Evolutionary conservation across 2,113 vertebrate genomes (phyloP), one percentile per base, ranked within the genome.

Genomic region (Gambusia holbrooki): DNA sequence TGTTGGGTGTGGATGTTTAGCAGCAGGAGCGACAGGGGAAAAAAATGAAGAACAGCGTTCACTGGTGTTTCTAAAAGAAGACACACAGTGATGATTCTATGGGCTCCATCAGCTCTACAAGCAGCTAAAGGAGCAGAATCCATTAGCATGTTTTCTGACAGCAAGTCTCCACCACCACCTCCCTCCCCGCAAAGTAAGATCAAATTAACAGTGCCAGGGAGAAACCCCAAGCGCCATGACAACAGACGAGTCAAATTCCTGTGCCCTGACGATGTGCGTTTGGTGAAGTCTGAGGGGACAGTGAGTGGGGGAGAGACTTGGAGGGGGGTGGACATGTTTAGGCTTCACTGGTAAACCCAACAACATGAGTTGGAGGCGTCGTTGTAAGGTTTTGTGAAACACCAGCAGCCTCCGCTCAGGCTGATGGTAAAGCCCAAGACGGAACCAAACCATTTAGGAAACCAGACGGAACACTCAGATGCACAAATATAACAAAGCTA

Each of bases 1-100:
- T 12, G 35, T 27, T 71, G 84, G 86, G 81, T 62, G 86, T 82
- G 80, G 79, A 87, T 66, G 2, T 66, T 60, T 86, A 81, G 74
- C 73, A 75, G 58, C 76, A 54, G 37, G 9, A 6, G 69, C 63
- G 67, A 77, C 62, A 71, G 66, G 66, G 35, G 35, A 35, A 10
- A 35, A 37, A 37, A 33, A 11, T 35, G 1, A 35, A 76, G 54
- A 58, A 54, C 62, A 28, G 15, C 33, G 42, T 40, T 69, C 48
- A 37, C 22, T 63, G 45, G 66, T 30, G 77, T 14, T 1, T 54
- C 17, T 62, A 66, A 64, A 8, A 75, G 40, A 42, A 15, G 40
- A 42, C 1, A 5, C 45, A 48, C 14, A 1, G 19, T 12, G 0
- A n/a, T 67, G 8, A 9, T 28, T 28, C 25, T 32, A 1, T 0